Percentiles rank a stretch among this genome's conserved stretches.
These are phyloP conservation scores for Steinernema feltiae DNA, from an alignment of 1,140 invertebrate genomes.

Conservation along the genomic window DNA sequence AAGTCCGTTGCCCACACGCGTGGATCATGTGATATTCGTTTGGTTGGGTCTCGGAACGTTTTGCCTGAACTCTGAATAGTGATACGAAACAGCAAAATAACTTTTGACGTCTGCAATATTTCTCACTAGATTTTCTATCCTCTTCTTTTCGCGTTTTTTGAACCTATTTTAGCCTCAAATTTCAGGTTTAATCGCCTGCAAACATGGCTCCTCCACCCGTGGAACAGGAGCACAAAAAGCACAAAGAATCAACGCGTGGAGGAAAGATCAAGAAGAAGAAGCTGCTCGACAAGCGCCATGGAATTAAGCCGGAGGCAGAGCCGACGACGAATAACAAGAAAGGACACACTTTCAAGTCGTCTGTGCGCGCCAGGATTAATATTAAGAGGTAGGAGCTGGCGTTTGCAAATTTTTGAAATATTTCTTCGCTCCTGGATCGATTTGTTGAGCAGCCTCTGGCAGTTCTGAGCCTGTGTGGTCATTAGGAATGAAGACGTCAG, in stretches of 20 bases:
- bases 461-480: too few species aligned
- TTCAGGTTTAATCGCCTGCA: too few species aligned
- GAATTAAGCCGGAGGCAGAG: neutral
- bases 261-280: slow-evolving; percentile 9
- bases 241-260: neutral
- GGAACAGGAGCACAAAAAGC: slow-evolving; percentile 1
- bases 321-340: slow-evolving; percentile 8
- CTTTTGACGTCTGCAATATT: neutral
- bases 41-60: neutral
- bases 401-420: slow-evolving; percentile 20
- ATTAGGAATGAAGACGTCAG: too few species aligned
- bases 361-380: neutral
- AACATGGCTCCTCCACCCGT: neutral
- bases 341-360: neutral
- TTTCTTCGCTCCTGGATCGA: neutral
- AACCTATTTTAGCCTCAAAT: neutral
- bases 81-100: too few species aligned
- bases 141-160: neutral
- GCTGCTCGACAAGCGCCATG: neutral
- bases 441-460: too few species aligned
- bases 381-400: neutral
- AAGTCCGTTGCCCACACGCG: neutral
- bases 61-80: neutral
- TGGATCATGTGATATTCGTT: neutral
- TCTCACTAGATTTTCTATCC: neutral